phyloP scores from a whole-genome alignment of 92 coral and sea anemone species.

The Umimayanthus kanabou region DNA sequence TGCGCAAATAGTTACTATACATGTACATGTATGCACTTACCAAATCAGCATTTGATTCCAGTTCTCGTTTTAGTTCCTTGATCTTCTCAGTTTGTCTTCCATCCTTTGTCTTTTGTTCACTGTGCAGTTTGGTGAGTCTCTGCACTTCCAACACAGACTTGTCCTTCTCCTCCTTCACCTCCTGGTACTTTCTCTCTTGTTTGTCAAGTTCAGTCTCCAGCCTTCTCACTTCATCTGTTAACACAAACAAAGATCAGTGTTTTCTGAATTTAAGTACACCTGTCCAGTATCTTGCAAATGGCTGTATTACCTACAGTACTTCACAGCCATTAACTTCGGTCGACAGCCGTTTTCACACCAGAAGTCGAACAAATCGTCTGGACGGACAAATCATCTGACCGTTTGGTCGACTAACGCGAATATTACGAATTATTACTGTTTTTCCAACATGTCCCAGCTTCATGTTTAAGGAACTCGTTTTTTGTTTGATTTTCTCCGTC shows the following conservation, averaged over 20 bases:
- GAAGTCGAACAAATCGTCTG: too few relatives aligned
- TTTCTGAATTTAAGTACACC: background rate
- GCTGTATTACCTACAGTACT: too few relatives aligned
- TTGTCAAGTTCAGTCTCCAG: constrained; percentile 74
- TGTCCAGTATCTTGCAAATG: too few relatives aligned
- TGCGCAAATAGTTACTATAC: too few relatives aligned
- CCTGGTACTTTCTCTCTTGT: constrained; percentile 69
- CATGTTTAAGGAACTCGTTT: too few relatives aligned
- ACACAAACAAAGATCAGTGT: background rate
- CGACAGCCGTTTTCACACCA: too few relatives aligned
- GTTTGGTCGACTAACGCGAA: too few relatives aligned
- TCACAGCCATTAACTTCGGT: too few relatives aligned
- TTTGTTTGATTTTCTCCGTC: too few relatives aligned
- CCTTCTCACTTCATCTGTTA: constrained; percentile 87
- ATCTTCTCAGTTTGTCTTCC: constrained; percentile 69
- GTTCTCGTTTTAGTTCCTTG: constrained; percentile 71
- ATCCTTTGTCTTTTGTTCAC: constrained; percentile 70
- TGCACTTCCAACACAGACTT: constrained; percentile 61
- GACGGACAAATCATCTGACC: too few relatives aligned
- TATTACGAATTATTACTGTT: too few relatives aligned
- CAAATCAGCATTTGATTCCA: constrained; percentile 87
- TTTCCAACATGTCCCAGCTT: too few relatives aligned
- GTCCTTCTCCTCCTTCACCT: constrained; percentile 68
- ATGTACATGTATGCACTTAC: constrained; percentile 44
- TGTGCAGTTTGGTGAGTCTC: constrained; percentile 60